Percentiles rank a stretch among this genome's conserved stretches.
Evolutionary conservation across 2,113 vertebrate genomes (phyloP).

Genomic region (Sitta europaea): DNA sequence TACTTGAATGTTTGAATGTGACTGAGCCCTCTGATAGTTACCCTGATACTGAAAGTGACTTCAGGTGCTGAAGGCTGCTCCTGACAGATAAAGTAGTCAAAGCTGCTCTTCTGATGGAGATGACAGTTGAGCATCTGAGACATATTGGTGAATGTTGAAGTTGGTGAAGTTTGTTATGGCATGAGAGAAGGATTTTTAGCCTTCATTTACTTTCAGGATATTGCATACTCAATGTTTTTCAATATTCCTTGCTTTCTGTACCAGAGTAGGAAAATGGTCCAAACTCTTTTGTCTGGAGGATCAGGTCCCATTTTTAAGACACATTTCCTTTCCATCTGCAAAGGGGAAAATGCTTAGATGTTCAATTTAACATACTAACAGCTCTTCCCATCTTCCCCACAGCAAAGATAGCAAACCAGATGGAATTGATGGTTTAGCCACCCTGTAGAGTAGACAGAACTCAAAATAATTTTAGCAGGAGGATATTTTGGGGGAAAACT

Average conservation of each 20-base stretch:
- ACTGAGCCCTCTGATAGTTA: not conserved
- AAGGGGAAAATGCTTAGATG: not conserved
- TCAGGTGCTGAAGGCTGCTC: not conserved
- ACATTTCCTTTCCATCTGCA: not conserved
- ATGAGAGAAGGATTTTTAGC: not conserved
- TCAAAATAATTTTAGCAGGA: slow-evolving; percentile 39
- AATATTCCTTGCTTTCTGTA: not conserved
- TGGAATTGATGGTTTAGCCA: slow-evolving; percentile 30
- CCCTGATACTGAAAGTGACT: not conserved
- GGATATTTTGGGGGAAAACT: slow-evolving; percentile 16
- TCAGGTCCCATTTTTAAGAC: slow-evolving; percentile 9
- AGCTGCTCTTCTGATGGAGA: not conserved
- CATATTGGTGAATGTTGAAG: no score
- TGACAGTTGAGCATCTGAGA: not conserved
- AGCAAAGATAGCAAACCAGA: slow-evolving; percentile 48
- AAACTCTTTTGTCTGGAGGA: not conserved
- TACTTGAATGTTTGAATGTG: not conserved
- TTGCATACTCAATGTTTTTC: not conserved
- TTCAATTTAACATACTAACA: slow-evolving; percentile 17
- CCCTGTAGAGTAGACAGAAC: slow-evolving; percentile 24
- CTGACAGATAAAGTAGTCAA: not conserved
- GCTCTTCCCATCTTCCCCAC: slow-evolving; percentile 27
- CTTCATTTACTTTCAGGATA: not conserved
- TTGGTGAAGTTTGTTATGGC: not conserved
- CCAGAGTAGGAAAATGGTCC: not conserved